A percentile compares a stretch with the other conserved stretches of the same genome.
Evolutionary conservation across 2,888 invertebrate species (phyloP).

Genomic region (Meta bourneti): DNA sequence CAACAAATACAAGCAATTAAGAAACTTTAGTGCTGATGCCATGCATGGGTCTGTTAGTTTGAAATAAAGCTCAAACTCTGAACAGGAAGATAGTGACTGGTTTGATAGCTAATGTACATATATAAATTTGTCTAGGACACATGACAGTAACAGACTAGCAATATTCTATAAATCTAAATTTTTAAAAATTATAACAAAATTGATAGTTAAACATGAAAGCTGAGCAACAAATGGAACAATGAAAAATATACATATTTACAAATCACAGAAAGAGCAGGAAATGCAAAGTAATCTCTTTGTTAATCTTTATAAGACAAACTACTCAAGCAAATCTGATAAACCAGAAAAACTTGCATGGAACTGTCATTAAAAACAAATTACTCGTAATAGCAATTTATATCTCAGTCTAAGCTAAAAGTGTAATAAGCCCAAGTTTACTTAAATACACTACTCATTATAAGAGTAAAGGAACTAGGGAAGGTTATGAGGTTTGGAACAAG

Average conservation of each 20-base stretch:
- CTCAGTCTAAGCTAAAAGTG: no score
- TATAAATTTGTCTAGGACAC: conserved; percentile 18
- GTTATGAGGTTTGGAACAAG: no score
- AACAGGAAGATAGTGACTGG: conserved; percentile 33
- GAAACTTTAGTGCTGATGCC: neutral
- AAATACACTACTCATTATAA: no score
- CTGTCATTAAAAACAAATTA: no score
- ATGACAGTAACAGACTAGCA: conserved; percentile 50
- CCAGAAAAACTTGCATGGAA: neutral
- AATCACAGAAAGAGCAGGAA: conserved; percentile 62
- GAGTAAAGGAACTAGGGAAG: no score
- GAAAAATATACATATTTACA: conserved; percentile 66
- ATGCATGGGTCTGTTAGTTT: neutral
- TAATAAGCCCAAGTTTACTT: no score
- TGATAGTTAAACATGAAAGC: conserved; percentile 29
- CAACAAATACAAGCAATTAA: neutral
- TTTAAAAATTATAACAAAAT: conserved; percentile 42
- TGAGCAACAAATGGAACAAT: conserved; percentile 59
- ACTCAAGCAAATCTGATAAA: neutral
- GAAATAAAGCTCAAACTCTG: neutral
- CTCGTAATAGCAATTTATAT: no score
- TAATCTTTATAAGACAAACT: neutral
- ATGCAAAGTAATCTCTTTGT: conserved; percentile 32
- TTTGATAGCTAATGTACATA: conserved; percentile 39
- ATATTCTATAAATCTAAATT: conserved; percentile 31